Evolutionary conservation across 2,888 invertebrate species (phyloP), one percentile per base, ranked within the genome.

Genomic region (Ophioninae sp.): DNA sequence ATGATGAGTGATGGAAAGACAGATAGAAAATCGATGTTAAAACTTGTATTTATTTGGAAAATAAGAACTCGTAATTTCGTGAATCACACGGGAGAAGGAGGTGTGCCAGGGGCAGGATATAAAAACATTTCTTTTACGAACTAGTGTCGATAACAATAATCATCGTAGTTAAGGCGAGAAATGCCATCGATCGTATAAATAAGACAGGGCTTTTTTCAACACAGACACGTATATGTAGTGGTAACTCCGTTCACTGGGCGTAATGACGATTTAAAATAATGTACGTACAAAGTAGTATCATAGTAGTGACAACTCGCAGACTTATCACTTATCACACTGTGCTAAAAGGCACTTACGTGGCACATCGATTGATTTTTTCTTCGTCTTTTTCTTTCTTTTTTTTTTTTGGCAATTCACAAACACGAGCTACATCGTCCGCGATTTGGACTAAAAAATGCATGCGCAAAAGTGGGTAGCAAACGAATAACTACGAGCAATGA

Each of bases 41-140:
- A 88, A 88, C 87, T 81, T 85, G 87, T 75, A 69, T 89, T 89
- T 89, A 89, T 90, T 90, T 87, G 83, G 85, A 86, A 86, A 84
- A 78, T 86, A 88, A 88, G 85, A 88, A 87, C 79, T 86, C 81
- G 87, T 88, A 68, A 86, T 86, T 85, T 64, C 69, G 81, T 86
- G 87, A 87, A 87, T 91, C 90, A 85, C 85, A 83, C 87, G 74
- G 88, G 86, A 84, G 81, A 84, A 85, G 86, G 56, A 58, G 23
- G 23, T 20, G 58, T 17, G 56, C 44, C 6, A 9, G 69, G 63
- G 37, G 17, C 17, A 64, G n/a, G 56, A 59, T 83, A 83, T 86
- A 87, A 88, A 88, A 89, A 90, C 88, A 83, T 84, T 85, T 87
- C 13, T 63, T 59, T 90, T 90, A 91, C 51, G 81, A 81, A 79